phyloP scores from a whole-genome alignment of 1,140 invertebrate species.

The Sitophilus oryzae region DNA sequence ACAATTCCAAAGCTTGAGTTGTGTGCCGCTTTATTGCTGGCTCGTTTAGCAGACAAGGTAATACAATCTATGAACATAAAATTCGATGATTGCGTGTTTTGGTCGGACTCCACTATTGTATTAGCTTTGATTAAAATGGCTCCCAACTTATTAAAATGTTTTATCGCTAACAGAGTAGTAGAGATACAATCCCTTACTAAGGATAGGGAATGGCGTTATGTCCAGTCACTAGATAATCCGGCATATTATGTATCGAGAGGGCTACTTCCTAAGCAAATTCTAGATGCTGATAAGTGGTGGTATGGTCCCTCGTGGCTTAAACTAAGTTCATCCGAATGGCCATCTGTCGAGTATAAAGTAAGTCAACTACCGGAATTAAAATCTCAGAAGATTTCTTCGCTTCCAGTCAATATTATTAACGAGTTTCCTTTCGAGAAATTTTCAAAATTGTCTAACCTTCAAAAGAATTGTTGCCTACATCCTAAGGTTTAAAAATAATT shows the following conservation, averaged over 20 bases:
- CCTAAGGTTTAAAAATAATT: too few species aligned
- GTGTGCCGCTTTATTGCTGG: constrained; percentile 20
- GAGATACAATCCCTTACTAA: constrained; percentile 38
- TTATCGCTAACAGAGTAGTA: constrained; percentile 39
- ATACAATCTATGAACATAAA: constrained; percentile 25
- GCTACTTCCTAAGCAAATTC: constrained; percentile 26
- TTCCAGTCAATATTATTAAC: too few species aligned
- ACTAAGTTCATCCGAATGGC: too few species aligned
- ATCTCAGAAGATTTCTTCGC: too few species aligned
- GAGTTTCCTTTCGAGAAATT: too few species aligned
- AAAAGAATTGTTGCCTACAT: too few species aligned
- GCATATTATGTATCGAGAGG: constrained; percentile 45
- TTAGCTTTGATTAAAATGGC: constrained; percentile 38
- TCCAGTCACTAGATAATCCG: constrained; percentile 40
- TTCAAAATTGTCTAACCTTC: too few species aligned
- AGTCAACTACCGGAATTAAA: too few species aligned
- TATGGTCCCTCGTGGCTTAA: constrained; percentile 30
- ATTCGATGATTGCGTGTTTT: constrained; percentile 34
- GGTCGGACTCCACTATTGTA: constrained; percentile 44
- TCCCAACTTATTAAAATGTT: constrained; percentile 30
- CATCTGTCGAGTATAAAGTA: too few species aligned
- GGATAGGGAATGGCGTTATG: constrained; percentile 35
- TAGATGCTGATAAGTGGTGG: constrained; percentile 37
- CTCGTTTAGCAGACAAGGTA: constrained; percentile 19
- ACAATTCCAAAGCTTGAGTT: constrained; percentile 31